Conservation (phyloP, 1,140 invertebrate species). For the Philotrypesis tridentata region DNA sequence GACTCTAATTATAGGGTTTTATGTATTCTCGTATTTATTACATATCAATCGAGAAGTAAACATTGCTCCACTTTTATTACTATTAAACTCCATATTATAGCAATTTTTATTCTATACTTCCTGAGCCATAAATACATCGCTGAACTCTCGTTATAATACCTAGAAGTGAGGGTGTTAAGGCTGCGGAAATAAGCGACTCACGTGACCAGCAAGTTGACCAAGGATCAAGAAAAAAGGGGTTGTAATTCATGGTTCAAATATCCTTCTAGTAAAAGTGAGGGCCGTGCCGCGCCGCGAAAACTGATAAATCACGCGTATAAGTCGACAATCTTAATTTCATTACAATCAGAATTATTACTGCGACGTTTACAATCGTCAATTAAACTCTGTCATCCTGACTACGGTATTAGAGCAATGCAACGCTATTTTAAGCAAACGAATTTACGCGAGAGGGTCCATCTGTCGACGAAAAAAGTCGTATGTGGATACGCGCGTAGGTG, state of each 20-base stretch:
- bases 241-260: constrained; percentile 47
- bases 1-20: background rate
- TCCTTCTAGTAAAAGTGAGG: constrained; percentile 7
- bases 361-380: no score
- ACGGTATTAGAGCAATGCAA: no score
- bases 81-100: background rate
- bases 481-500: background rate
- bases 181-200: constrained; percentile 43
- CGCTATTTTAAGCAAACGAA: no score
- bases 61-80: background rate
- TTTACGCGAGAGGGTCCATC: no score
- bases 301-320: no score
- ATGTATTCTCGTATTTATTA: background rate
- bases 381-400: no score
- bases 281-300: background rate
- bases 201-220: constrained; percentile 50
- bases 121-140: constrained; percentile 41
- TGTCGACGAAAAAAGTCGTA: no score
- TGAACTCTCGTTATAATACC: constrained; percentile 10
- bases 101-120: constrained; percentile 9
- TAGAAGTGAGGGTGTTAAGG: constrained; percentile 9
- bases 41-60: no score
- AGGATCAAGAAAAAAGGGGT: constrained; percentile 39
- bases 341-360: no score
- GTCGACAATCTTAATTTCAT: no score